Evolutionary conservation across 2,888 invertebrate species (phyloP).

Genomic region (Sylvicola fuscatus): DNA sequence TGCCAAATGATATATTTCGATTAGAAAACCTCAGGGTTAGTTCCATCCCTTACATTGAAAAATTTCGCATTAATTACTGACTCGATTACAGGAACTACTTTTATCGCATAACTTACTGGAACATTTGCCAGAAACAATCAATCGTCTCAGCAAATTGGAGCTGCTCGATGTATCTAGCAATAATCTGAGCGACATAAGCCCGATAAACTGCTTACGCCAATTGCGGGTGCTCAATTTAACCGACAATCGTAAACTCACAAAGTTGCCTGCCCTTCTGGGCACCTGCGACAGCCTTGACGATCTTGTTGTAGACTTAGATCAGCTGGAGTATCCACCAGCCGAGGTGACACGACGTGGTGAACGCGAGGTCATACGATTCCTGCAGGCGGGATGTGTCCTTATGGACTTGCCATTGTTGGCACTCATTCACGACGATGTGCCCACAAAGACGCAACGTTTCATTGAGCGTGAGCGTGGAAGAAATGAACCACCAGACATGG

Average conservation of each 20-base stretch:
- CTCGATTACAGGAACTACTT: slow-evolving; percentile 38
- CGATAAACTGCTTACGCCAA: slow-evolving; percentile 25
- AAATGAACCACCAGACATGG: too few species aligned
- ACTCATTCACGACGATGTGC: too few species aligned
- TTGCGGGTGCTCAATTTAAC: slow-evolving; percentile 39
- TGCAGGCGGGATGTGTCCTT: slow-evolving; percentile 28
- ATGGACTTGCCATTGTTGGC: too few species aligned
- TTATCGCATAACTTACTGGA: slow-evolving; percentile 49
- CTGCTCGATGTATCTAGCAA: slow-evolving; percentile 53
- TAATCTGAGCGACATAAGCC: slow-evolving; percentile 29
- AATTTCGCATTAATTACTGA: slow-evolving; percentile 2
- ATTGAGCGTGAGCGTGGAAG: background rate
- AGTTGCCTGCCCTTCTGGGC: slow-evolving; percentile 43
- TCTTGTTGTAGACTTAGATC: slow-evolving; percentile 38
- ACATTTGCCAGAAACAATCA: slow-evolving; percentile 45
- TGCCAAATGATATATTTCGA: slow-evolving; percentile 42
- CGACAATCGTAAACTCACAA: slow-evolving; percentile 34
- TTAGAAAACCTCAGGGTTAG: slow-evolving; percentile 44
- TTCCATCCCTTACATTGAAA: slow-evolving; percentile 1
- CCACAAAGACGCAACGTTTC: background rate
- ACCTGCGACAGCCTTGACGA: slow-evolving; percentile 37
- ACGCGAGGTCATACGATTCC: slow-evolving; percentile 40
- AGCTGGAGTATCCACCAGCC: slow-evolving; percentile 42
- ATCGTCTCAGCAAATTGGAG: slow-evolving; percentile 37
- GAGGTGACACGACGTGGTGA: slow-evolving; percentile 38